phyloP scores from a whole-genome alignment of 2,888 invertebrate species.

The Pollenia amentaria region DNA sequence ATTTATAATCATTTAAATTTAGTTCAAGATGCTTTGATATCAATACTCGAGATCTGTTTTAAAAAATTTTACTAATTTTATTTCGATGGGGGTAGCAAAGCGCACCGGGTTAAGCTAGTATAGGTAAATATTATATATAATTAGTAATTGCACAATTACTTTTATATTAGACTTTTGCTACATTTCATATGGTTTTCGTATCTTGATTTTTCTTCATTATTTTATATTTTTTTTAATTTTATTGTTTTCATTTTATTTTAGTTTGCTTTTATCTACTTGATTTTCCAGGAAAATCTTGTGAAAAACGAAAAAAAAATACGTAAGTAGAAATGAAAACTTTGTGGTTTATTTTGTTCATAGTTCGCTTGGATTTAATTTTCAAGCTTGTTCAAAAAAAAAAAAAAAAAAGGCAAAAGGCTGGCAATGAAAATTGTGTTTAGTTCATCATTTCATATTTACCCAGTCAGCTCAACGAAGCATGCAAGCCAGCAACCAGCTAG shows the following conservation, averaged over 20 bases:
- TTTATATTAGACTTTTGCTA: not conserved
- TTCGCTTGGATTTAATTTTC: constrained; percentile 37
- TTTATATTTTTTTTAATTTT: constrained; percentile 6
- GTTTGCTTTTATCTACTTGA: not conserved
- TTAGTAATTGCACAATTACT: not conserved
- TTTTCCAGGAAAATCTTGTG: not conserved
- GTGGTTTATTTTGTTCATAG: not conserved
- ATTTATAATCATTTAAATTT: no score
- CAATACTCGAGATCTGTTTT: no score
- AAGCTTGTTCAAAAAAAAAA: constrained; percentile 19
- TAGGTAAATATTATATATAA: no score
- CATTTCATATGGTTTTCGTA: constrained; percentile 24
- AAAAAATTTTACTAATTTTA: no score
- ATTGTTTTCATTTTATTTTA: not conserved
- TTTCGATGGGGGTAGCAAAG: no score
- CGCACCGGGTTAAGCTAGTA: no score
- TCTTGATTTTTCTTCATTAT: constrained; percentile 2
- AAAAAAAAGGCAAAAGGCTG: not conserved
- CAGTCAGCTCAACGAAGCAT: not conserved
- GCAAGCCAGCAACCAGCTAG: constrained; percentile 1
- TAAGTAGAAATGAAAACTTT: not conserved
- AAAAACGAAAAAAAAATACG: not conserved
- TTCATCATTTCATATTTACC: constrained; percentile 41
- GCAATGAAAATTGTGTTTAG: constrained; percentile 36
- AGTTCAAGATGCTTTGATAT: no score